phyloP scores from a whole-genome alignment of 2,888 invertebrate species.

The Eretmocerus hayati region DNA sequence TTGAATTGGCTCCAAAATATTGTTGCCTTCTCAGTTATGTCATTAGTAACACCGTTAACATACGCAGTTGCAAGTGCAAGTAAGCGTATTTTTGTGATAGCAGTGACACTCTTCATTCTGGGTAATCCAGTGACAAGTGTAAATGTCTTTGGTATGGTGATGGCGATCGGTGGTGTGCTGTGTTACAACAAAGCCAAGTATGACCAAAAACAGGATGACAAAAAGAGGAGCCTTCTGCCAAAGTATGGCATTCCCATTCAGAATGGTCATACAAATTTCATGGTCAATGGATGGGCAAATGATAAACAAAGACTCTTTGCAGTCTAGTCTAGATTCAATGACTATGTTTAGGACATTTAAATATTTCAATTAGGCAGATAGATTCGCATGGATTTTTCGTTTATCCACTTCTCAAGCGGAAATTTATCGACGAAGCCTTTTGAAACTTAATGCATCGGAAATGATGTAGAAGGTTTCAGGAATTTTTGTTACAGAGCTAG shows the following conservation, averaged over 20 bases:
- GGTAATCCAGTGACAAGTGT: constrained; percentile 84
- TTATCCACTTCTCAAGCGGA: no score
- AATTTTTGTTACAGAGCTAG: no score
- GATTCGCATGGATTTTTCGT: no score
- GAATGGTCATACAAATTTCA: constrained; percentile 29
- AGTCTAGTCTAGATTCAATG: constrained; percentile 37
- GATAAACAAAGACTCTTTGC: constrained; percentile 31
- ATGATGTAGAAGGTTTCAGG: no score
- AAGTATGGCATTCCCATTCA: constrained; percentile 26
- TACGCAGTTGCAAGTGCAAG: constrained; percentile 95
- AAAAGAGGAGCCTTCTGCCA: constrained; percentile 49
- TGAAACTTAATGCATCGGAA: no score
- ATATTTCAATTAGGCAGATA: no score
- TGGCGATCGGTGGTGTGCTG: constrained; percentile 85
- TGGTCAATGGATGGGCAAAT: constrained; percentile 35
- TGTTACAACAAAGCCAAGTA: constrained; percentile 83
- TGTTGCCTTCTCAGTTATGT: constrained; percentile 88
- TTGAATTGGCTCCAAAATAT: constrained; percentile 93
- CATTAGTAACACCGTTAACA: constrained; percentile 84
- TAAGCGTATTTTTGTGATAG: constrained; percentile 88
- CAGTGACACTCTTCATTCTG: constrained; percentile 75
- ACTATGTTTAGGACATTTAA: no score
- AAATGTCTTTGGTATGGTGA: constrained; percentile 83
- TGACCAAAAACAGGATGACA: constrained; percentile 54
- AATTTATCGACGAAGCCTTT: no score